These are phyloP conservation scores for Chrysotoxum bicinctum DNA, from an alignment of 2,888 invertebrate genomes.

Conservation along the genomic window DNA sequence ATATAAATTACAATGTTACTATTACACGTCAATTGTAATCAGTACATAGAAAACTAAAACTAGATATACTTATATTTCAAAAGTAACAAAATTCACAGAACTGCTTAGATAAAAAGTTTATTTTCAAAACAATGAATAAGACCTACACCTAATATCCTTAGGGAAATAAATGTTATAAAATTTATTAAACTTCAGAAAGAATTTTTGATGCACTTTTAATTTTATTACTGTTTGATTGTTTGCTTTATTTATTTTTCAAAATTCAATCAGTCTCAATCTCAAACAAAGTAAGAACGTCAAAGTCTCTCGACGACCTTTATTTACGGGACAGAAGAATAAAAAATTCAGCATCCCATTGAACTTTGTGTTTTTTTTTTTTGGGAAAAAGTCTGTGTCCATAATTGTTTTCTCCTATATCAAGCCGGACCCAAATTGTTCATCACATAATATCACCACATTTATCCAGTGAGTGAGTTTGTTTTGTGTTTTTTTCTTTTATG, in stretches of 20 bases:
- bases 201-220: too few species aligned
- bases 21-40: too few species aligned
- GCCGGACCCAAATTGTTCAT: not conserved
- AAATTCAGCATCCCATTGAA: not conserved
- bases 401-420: not conserved
- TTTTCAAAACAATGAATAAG: too few species aligned
- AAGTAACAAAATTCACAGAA: too few species aligned
- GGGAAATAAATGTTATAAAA: too few species aligned
- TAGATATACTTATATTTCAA: too few species aligned
- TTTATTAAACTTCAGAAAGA: too few species aligned
- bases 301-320: not conserved
- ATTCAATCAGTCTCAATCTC: not conserved
- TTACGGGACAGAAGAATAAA: not conserved
- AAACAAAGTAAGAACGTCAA: not conserved
- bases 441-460: not conserved
- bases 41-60: too few species aligned
- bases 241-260: not conserved
- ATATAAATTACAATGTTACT: too few species aligned
- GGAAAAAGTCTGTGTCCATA: not conserved
- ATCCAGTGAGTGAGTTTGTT: not conserved
- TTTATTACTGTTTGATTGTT: not conserved
- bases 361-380: not conserved
- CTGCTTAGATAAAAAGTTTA: too few species aligned
- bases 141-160: too few species aligned
- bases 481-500: conserved; percentile 5